These are phyloP conservation scores for Hippocampus barbouri DNA, from an alignment of 2,113 vertebrate genomes.

Conservation along the genomic window DNA sequence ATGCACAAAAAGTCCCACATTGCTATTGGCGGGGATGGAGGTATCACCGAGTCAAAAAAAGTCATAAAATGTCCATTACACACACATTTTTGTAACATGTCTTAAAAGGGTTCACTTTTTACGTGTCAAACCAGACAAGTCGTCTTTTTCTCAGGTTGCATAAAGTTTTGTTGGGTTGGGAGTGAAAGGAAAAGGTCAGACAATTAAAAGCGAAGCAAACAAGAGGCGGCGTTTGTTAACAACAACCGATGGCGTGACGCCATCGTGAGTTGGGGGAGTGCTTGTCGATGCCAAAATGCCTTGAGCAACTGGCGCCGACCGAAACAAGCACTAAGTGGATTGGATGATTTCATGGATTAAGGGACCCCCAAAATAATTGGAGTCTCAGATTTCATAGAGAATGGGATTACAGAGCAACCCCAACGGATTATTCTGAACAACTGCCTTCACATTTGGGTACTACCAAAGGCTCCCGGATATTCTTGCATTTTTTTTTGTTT, in stretches of 20 bases:
- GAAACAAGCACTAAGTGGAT: slow-evolving; percentile 34
- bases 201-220: background rate
- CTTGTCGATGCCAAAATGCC: background rate
- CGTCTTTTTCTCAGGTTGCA: background rate
- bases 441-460: background rate
- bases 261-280: background rate
- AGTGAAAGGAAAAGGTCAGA: background rate
- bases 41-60: too few relatives aligned
- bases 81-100: background rate
- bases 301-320: background rate
- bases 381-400: slow-evolving; percentile 31
- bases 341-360: slow-evolving; percentile 37
- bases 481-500: background rate
- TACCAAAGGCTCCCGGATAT: background rate
- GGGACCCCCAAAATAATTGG: slow-evolving; percentile 31
- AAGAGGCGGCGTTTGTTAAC: background rate
- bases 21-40: background rate
- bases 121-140: slow-evolving; percentile 24
- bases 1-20: background rate
- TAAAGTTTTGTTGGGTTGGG: background rate
- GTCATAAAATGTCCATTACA: background rate
- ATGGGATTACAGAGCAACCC: slow-evolving; percentile 38
- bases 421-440: slow-evolving; percentile 8
- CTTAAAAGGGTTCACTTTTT: slow-evolving; percentile 12
- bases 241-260: too few relatives aligned